Base-by-base conservation (phyloP, 2,888 invertebrate genomes). In the Ashinkailepas kermadecensis region DNA sequence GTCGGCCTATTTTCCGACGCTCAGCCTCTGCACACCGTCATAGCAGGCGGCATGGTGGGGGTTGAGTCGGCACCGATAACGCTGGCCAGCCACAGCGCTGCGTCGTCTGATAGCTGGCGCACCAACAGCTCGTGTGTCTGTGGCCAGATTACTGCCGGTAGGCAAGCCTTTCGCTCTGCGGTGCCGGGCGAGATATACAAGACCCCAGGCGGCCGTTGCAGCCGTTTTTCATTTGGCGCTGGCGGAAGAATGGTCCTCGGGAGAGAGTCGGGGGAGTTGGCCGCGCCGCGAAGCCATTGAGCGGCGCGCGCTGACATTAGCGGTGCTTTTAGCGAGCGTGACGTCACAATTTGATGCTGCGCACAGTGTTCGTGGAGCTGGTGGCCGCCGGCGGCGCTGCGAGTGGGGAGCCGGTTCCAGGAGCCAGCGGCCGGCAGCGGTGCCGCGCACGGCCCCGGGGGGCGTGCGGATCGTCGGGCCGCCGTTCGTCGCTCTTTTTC, bases 191-290 rank as follows among this genome's bases (percentile, higher is more conserved):
- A 56, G 0, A 74, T 56, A 21, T 54, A 74, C 74, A 56, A 21
- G 18, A 23, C 74, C 74, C 74, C 56, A 74, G 74, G 56, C 74
- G 74, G 21, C 74, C 54, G 21, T 74, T 74, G 23, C 74, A 23
- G 74, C 74, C 54, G 74, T 21, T 74, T 74, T 74, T 74, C 74
- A 74, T 74, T 74, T 74, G 74, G 39, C 74, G 54, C 23, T 39
- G 39, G 74, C 56, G 54, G 56, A 21, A 74, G 12, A 65, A n/a
- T 65, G 12, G 23, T 65, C 10, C 10, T n/a, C 23, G n/a, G 23
- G 8, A 23, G 18, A 23, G 65, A 65, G 65, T 23, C 23, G 18
- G 23, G 65, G 65, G 65, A 65, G 65, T 23, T 65, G 18, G 65
- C 65, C 8, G 23, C 65, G 65, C 65, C 23, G 65, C 23, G 23